These are phyloP conservation scores for Sebastes steindachneri DNA, from an alignment of 2,797 vertebrate species.

Conservation along the genomic window DNA sequence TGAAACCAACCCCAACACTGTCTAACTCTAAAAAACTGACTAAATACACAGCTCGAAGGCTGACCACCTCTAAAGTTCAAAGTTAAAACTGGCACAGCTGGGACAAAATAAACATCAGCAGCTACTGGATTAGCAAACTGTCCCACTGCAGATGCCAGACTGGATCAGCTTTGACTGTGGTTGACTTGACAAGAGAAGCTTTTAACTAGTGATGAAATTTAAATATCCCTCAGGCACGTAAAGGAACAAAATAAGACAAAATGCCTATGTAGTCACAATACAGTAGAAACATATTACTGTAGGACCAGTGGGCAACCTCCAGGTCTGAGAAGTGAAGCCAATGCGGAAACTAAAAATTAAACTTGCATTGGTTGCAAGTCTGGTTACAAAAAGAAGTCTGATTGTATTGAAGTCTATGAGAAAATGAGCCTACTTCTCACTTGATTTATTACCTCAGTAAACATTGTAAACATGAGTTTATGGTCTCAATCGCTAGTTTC, in stretches of 20 bases:
- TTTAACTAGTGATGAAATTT: slow-evolving; percentile 6
- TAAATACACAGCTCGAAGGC: neutral
- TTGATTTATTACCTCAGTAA: no score
- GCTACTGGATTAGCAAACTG: slow-evolving; percentile 9
- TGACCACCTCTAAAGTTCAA: neutral
- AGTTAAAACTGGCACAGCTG: neutral
- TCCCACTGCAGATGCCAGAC: neutral
- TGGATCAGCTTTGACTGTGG: slow-evolving; percentile 7
- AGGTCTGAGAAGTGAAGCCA: no score
- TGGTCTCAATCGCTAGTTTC: no score
- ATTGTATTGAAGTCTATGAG: no score
- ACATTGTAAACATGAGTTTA: no score
- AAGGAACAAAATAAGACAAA: neutral
- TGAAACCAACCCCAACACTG: neutral
- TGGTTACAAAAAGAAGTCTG: no score
- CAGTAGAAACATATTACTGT: neutral
- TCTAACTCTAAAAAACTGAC: neutral
- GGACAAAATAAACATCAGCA: slow-evolving; percentile 35
- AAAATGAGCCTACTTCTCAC: no score
- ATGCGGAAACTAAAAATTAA: no score
- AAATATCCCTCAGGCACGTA: neutral
- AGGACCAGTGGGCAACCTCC: no score
- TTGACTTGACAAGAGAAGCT: slow-evolving; percentile 5
- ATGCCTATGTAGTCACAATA: neutral
- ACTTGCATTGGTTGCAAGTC: no score